phyloP scores from a whole-genome alignment of 2,113 vertebrate genomes.

The Hippolais icterina region DNA sequence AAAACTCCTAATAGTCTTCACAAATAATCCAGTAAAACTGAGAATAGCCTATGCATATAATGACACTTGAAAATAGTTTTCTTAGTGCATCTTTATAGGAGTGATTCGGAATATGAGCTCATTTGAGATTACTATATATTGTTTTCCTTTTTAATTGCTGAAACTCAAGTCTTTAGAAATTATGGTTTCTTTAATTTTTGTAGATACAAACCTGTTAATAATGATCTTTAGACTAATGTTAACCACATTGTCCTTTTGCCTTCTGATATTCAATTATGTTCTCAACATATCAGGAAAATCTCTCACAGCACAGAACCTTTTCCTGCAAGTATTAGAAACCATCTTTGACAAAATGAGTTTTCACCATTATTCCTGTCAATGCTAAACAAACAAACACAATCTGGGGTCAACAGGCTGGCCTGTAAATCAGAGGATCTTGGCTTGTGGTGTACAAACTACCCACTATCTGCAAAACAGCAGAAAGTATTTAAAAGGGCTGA shows the following conservation, averaged over 20 bases:
- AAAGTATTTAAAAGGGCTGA: not conserved
- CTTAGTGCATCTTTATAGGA: not conserved
- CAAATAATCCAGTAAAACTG: not conserved
- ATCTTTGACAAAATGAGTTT: not conserved
- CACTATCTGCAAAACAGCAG: not conserved
- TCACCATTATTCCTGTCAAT: not conserved
- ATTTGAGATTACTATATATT: not conserved
- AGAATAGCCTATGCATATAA: not conserved
- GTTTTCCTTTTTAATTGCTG: not conserved
- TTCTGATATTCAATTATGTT: not conserved
- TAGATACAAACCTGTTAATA: not conserved
- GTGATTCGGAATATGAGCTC: not conserved
- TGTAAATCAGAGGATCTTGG: not conserved
- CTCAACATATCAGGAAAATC: not conserved
- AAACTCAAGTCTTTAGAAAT: not conserved
- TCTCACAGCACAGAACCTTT: not conserved
- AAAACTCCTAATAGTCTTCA: not conserved
- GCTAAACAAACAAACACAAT: not conserved
- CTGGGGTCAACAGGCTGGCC: not conserved
- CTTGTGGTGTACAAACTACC: not conserved
- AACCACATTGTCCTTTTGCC: not conserved
- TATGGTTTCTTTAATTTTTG: not conserved
- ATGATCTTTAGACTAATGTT: not conserved
- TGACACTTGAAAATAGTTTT: not conserved
- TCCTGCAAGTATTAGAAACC: not conserved